These are phyloP conservation scores for Budorcas taxicolor DNA, from an alignment of 2,113 vertebrate species.

Conservation along the genomic window DNA sequence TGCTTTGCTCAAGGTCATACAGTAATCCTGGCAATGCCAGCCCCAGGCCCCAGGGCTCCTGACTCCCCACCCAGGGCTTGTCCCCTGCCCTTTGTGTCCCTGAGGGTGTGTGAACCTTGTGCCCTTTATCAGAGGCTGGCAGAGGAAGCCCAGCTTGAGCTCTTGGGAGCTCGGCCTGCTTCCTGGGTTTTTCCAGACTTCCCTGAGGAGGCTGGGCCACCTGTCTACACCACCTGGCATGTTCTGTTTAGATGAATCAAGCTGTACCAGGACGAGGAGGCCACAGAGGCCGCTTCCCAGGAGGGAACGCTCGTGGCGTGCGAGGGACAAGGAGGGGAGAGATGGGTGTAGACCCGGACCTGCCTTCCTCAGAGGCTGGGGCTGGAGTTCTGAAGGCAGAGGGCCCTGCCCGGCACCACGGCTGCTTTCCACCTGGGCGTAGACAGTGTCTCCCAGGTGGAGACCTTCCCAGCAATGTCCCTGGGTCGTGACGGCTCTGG, in stretches of 20 bases:
- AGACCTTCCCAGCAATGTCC: background rate
- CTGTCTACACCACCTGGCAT: background rate
- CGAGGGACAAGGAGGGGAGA: background rate
- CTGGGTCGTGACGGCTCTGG: background rate
- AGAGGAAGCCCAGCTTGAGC: background rate
- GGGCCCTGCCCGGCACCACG: background rate
- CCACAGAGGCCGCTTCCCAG: background rate
- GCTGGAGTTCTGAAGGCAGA: background rate
- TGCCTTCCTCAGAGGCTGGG: background rate
- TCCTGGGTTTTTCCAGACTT: background rate
- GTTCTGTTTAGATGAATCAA: background rate
- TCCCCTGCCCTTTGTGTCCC: background rate
- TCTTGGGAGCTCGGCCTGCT: background rate
- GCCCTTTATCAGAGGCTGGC: background rate
- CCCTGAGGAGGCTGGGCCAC: background rate
- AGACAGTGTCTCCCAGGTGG: background rate
- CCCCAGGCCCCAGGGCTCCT: background rate
- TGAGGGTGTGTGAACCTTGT: background rate
- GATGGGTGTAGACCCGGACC: background rate
- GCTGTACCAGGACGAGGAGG: background rate
- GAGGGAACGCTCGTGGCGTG: background rate
- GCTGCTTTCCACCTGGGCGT: background rate
- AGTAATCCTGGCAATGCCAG: background rate
- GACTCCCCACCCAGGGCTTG: too few relatives aligned
- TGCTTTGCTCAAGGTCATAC: background rate